A percentile compares a stretch with the other conserved stretches of the same genome.
Evolutionary conservation across 2,888 invertebrate species (phyloP).

Genomic region (Caenorhabditis imperialis): DNA sequence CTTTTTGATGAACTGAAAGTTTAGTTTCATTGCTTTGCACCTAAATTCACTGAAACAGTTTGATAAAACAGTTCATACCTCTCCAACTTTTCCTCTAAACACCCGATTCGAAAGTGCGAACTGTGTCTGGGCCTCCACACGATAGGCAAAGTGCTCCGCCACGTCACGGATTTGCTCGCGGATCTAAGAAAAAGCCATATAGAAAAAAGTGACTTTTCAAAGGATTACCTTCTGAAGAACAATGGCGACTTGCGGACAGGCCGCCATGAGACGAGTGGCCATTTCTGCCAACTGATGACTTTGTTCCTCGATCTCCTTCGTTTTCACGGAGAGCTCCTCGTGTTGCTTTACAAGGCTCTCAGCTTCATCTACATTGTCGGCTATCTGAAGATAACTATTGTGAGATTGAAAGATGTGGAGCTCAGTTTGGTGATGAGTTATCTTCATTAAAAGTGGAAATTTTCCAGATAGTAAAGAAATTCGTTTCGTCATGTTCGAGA

Average conservation of each 20-base stretch:
- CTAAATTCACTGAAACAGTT: neutral
- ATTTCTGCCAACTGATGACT: constrained; percentile 87
- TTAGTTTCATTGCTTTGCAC: neutral
- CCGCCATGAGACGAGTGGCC: constrained; percentile 82
- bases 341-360: constrained; percentile 85
- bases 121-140: constrained; percentile 85
- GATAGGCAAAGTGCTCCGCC: constrained; percentile 85
- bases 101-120: constrained; percentile 85
- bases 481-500: no score
- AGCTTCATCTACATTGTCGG: constrained; percentile 82
- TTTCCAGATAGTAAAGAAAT: no score
- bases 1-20: constrained; percentile 78
- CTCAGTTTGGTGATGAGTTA: no score
- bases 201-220: neutral
- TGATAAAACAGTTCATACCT: constrained; percentile 79
- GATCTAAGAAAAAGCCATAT: constrained; percentile 81
- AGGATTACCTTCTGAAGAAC: constrained; percentile 81
- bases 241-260: constrained; percentile 80
- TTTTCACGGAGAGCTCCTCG: constrained; percentile 82
- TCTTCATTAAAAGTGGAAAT: no score
- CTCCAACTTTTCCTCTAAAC: constrained; percentile 86
- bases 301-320: constrained; percentile 85
- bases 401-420: no score
- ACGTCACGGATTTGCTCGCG: constrained; percentile 89
- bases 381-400: constrained; percentile 64